Percentiles rank a stretch among this genome's conserved stretches.
phyloP scores from a whole-genome alignment of 1,140 invertebrate species.

The Drosophila melanogaster region Release_6_plus_ISO1_MT NT_037436.4:6644501-6645000 shows the following conservation, averaged over 20 bases:
- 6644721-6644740: not conserved
- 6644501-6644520: constrained; percentile 80
- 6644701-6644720: constrained; percentile 49
- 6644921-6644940: constrained; percentile 76
- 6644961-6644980: constrained; percentile 29
- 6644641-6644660: constrained; percentile 44
- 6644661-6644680: constrained; percentile 53
- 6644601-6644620: constrained; percentile 34
- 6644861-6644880: constrained; percentile 75
- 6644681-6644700: constrained; percentile 67
- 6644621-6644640: constrained; percentile 18
- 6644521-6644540: constrained; percentile 80
- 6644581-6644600: constrained; percentile 37
- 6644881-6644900: constrained; percentile 54
- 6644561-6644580: constrained; percentile 75
- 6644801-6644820: constrained; percentile 10
- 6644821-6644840: not conserved
- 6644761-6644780: constrained; percentile 5
- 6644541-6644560: constrained; percentile 81
- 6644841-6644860: constrained; percentile 51
- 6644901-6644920: constrained; percentile 81
- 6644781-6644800: constrained; percentile 5
- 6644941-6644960: constrained; percentile 51
- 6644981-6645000: constrained; percentile 42
- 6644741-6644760: constrained; percentile 29